phyloP scores from a whole-genome alignment of 2,113 vertebrate genomes.

The Phoxinus phoxinus region DNA sequence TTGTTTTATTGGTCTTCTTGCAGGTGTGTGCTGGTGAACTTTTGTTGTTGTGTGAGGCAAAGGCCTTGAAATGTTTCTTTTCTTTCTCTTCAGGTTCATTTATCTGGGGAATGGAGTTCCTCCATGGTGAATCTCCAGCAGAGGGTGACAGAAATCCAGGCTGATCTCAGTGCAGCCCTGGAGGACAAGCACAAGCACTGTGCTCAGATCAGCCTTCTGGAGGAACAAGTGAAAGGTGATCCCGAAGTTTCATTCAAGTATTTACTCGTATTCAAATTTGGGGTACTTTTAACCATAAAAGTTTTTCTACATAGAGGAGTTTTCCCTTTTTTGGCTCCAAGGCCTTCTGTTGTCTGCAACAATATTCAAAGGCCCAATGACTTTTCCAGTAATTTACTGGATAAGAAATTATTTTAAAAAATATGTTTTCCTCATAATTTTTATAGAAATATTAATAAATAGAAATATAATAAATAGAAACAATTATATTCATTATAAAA shows the following conservation, averaged over 20 bases:
- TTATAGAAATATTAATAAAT: no score
- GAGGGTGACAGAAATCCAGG: conserved; percentile 77
- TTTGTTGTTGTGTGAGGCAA: background rate
- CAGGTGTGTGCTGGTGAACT: background rate
- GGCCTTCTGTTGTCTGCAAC: no score
- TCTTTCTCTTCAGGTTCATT: conserved; percentile 70
- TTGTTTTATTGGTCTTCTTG: background rate
- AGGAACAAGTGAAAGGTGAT: conserved; percentile 75
- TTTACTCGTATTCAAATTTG: background rate
- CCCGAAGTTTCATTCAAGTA: background rate
- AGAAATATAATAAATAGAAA: no score
- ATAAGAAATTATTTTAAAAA: no score
- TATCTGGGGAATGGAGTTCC: conserved; percentile 78
- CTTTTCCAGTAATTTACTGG: no score
- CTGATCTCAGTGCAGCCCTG: conserved; percentile 72
- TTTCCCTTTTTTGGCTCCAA: no score
- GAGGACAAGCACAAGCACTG: conserved; percentile 75
- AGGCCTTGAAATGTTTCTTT: background rate
- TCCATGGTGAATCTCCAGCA: conserved; percentile 79
- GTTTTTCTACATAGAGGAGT: background rate
- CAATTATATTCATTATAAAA: no score
- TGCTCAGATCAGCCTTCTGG: conserved; percentile 71
- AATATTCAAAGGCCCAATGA: no score
- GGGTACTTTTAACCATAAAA: background rate
- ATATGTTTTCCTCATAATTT: no score